phyloP scores from a whole-genome alignment of 2,888 invertebrate species.

The Thelaira solivaga region DNA sequence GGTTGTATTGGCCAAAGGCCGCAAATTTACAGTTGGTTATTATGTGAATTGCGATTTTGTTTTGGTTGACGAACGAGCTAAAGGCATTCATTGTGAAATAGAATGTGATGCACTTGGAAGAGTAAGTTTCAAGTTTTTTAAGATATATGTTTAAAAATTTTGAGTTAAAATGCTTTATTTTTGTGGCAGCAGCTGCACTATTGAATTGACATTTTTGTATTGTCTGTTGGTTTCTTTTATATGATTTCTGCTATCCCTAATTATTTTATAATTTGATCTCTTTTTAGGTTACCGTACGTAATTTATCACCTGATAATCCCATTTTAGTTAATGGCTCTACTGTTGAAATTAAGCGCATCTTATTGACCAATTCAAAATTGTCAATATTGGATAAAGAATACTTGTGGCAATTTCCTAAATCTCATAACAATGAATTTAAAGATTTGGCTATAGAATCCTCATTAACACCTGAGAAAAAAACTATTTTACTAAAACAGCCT shows the following conservation, averaged over 20 bases:
- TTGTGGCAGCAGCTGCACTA: neutral
- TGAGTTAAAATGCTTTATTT: too few species aligned
- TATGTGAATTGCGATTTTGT: conserved; percentile 71
- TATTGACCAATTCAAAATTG: conserved; percentile 70
- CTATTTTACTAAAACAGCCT: conserved; percentile 65
- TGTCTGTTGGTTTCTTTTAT: neutral
- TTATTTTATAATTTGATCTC: neutral
- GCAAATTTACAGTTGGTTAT: conserved; percentile 72
- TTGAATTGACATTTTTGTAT: neutral
- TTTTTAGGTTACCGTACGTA: conserved; percentile 72
- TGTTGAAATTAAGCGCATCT: conserved; percentile 68
- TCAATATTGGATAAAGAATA: conserved; percentile 71
- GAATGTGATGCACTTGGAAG: conserved; percentile 74
- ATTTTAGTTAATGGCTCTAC: conserved; percentile 69
- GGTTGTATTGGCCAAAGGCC: conserved; percentile 69
- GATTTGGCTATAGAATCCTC: conserved; percentile 45
- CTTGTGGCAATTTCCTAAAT: conserved; percentile 70
- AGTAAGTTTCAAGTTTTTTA: conserved; percentile 68
- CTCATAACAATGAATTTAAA: conserved; percentile 41
- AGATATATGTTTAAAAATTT: too few species aligned
- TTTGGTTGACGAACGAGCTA: conserved; percentile 67
- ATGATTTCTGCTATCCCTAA: neutral
- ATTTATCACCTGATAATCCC: conserved; percentile 68
- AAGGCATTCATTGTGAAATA: conserved; percentile 73
- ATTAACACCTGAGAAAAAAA: conserved; percentile 63